Evolutionary conservation across 2,888 invertebrate genomes (phyloP).

Genomic region (Oligia fasciuncula): DNA sequence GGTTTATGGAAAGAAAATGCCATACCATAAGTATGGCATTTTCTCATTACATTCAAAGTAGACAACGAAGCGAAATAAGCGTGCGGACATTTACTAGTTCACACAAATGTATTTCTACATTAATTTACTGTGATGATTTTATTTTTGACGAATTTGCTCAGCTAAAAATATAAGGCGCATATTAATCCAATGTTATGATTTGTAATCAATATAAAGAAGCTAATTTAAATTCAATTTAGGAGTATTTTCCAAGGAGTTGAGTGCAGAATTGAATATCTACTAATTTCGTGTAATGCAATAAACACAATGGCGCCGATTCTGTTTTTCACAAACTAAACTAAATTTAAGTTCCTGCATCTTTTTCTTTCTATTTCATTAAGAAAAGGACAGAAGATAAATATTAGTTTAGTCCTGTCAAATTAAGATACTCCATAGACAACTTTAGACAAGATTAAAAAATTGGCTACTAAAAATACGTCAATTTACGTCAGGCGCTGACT

Average conservation of each 20-base stretch:
- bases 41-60: background rate
- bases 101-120: background rate
- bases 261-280: background rate
- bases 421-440: too few relatives aligned
- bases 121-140: background rate
- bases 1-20: constrained; percentile 2
- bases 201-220: background rate
- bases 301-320: too few relatives aligned
- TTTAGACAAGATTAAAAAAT: too few relatives aligned
- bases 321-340: too few relatives aligned
- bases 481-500: too few relatives aligned
- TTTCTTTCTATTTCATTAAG: too few relatives aligned
- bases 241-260: background rate
- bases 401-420: too few relatives aligned
- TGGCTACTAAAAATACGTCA: too few relatives aligned
- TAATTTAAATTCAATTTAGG: background rate
- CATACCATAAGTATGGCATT: background rate
- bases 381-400: too few relatives aligned
- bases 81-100: background rate
- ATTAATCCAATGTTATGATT: background rate
- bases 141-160: background rate
- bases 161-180: background rate
- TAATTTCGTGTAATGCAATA: background rate
- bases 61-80: background rate
- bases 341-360: too few relatives aligned